These are phyloP conservation scores for Aplysia californica DNA, from an alignment of 1,140 invertebrate species.

Conservation along the genomic window DNA sequence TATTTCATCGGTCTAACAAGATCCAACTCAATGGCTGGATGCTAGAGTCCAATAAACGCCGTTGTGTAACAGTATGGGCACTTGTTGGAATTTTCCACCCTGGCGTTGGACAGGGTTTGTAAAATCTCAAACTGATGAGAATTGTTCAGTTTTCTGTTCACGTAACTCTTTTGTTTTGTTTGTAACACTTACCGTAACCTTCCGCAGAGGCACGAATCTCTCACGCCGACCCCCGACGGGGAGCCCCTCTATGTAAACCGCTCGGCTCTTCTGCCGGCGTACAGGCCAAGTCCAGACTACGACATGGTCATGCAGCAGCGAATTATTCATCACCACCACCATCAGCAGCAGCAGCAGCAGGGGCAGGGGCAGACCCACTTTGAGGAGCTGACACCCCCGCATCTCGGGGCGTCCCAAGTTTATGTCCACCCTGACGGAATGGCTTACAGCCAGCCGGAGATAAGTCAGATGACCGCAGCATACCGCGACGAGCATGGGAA, in stretches of 20 bases:
- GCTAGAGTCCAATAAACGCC: no score
- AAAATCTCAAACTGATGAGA: no score
- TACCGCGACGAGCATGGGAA: constrained; percentile 38
- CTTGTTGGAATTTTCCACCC: no score
- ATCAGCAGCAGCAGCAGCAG: constrained; percentile 28
- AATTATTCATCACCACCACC: constrained; percentile 45
- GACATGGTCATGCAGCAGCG: constrained; percentile 85
- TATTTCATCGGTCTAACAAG: no score
- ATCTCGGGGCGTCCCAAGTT: constrained; percentile 48
- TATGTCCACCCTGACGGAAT: constrained; percentile 47
- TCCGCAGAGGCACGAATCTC: constrained; percentile 26
- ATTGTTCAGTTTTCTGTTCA: no score
- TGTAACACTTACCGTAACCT: no score
- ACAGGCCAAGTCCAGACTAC: constrained; percentile 92
- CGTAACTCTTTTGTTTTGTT: no score
- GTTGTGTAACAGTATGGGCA: no score
- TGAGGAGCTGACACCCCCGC: constrained; percentile 42
- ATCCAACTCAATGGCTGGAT: no score
- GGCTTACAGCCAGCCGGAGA: constrained; percentile 59
- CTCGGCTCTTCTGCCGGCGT: constrained; percentile 84
- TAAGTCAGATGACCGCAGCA: constrained; percentile 34
- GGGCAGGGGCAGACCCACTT: constrained; percentile 36
- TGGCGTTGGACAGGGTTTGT: no score
- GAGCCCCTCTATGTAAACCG: constrained; percentile 44
- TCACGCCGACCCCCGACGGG: constrained; percentile 26